Evolutionary conservation across 2,888 invertebrate genomes (phyloP), one percentile per base, ranked within the genome.

Genomic region (Cenopis cana): DNA sequence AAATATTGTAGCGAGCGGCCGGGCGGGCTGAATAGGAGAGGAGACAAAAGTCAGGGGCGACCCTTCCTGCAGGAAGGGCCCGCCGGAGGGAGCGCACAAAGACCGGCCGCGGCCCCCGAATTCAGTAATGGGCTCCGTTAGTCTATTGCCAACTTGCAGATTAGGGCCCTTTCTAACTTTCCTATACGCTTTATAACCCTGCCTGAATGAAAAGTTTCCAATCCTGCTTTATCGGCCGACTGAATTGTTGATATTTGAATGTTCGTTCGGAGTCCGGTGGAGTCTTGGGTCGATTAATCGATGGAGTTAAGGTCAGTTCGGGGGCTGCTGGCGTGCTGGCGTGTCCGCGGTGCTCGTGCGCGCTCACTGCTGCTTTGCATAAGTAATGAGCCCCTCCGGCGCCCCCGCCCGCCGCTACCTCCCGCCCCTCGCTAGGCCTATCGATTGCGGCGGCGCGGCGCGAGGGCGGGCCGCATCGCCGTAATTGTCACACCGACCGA

Each of bases 401-500:
- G 74, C 78, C 75, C 89, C 76, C 89, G 88, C 79, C 85, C 87
- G 76, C 89, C 86, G 94, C 94, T 93, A n/a, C 52, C 36, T 33
- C 59, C 94, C 93, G 38, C 57, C 88, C 95, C 94, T 94, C 81
- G 95, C 95, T 88, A 96, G 95, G 77, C 95, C 95, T 82, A 96
- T 95, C 78, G 96, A 96, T 90, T 96, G 95, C 89, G 95, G 91
- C 88, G 95, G 95, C 84, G 95, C 95, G 88, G 94, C 84, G 95
- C 95, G 88, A 82, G 92, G 89, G 91, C 90, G 90, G 89, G 90
- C 91, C 89, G 89, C 89, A 90, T 87, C 89, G 90, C 87, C 90
- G 90, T 93, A 93, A 93, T 93, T 93, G 93, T 93, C 93, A 93
- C 93, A 91, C 89, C 86, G 89, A 91, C 87, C 88, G 68, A 73